phyloP scores from a whole-genome alignment of 2,888 invertebrate genomes.

The Piscicola geometra region DNA sequence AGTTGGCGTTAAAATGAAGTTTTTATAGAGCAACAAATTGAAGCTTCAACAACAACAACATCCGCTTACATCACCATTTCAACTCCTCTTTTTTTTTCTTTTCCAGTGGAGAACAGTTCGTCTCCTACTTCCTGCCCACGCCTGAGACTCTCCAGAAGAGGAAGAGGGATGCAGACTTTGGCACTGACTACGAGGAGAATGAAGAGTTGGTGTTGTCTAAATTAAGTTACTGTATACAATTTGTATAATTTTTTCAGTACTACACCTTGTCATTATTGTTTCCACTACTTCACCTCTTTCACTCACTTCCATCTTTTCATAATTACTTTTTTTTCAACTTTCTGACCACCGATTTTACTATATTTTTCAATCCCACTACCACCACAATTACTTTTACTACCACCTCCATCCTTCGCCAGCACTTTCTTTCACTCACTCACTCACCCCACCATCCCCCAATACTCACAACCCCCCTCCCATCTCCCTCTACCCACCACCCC shows the following conservation, averaged over 20 bases:
- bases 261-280: no score
- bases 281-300: no score
- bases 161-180: constrained; percentile 71
- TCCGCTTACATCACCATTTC: no score
- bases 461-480: neutral
- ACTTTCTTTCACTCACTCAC: no score
- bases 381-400: neutral
- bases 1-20: no score
- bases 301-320: no score
- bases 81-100: no score
- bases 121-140: constrained; percentile 94
- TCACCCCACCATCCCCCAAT: neutral
- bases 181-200: constrained; percentile 60
- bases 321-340: neutral
- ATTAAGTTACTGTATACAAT: no score
- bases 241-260: no score
- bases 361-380: neutral
- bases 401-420: neutral
- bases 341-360: neutral
- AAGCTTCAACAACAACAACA: no score
- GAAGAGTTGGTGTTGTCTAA: constrained; percentile 45
- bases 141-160: constrained; percentile 86
- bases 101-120: constrained; percentile 96
- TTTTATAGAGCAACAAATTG: no score
- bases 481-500: neutral